A percentile compares a stretch with the other conserved stretches of the same genome.
Evolutionary conservation across 2,888 invertebrate genomes (phyloP).

Genomic region (Synergus itoensis): DNA sequence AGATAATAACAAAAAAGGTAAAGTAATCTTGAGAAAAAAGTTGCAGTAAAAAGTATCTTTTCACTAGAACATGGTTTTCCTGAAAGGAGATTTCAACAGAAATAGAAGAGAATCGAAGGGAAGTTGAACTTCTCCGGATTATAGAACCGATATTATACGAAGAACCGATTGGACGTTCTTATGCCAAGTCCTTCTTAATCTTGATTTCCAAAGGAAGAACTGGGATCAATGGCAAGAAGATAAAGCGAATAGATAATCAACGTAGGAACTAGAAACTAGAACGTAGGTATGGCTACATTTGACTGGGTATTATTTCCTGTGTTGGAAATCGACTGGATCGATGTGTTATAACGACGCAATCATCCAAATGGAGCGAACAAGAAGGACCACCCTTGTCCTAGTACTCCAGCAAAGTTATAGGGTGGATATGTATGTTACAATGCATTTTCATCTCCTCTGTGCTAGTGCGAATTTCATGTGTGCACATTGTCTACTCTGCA

Average conservation of each 20-base stretch:
- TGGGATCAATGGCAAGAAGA: conserved; percentile 14
- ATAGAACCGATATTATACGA: conserved; percentile 16
- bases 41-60: neutral
- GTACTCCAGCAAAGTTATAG: conserved; percentile 30
- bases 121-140: conserved; percentile 18
- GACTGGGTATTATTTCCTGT: conserved; percentile 35
- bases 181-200: conserved; percentile 11
- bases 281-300: neutral
- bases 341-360: conserved; percentile 58
- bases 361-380: conserved; percentile 63
- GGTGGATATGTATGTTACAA: conserved; percentile 23
- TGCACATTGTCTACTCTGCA: conserved; percentile 21
- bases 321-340: conserved; percentile 45
- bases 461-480: conserved; percentile 25
- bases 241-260: conserved; percentile 32
- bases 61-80: neutral
- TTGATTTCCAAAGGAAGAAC: conserved; percentile 33
- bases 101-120: conserved; percentile 9
- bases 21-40: neutral
- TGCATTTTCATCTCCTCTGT: conserved; percentile 34
- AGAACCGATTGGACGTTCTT: conserved; percentile 26
- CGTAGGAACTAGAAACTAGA: neutral
- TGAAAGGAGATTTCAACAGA: neutral
- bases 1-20: neutral
- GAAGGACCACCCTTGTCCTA: conserved; percentile 44